Evolutionary conservation across 2,113 vertebrate genomes (phyloP), one percentile per base, ranked within the genome.

Genomic region (Xiphorhynchus elegans): DNA sequence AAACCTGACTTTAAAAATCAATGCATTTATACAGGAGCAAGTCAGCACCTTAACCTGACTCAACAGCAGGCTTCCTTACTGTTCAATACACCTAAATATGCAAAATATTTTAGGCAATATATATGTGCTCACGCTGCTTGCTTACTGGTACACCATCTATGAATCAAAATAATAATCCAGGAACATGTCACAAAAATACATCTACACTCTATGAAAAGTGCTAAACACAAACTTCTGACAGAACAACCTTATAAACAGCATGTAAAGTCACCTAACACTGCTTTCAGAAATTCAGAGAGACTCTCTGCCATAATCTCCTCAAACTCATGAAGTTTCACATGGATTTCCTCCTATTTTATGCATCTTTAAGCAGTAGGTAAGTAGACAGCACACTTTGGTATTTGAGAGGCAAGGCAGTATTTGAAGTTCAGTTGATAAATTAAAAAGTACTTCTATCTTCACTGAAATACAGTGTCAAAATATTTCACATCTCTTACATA

Each of bases 1-100:
- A 95, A 96, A 96, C 8, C 10, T 59, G 50, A 80, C 56, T 96
- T 95, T 56, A 83, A 64, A 97, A 93, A 90, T 69, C 11, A 93
- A 94, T 2, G 3, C 3, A 56, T 76, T 95, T 67, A 58, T 25
- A 68, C 10, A 63, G 66, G 64, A 79, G 49, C 63, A 58, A 85
- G 24, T 53, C 82, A 67, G 64, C 58, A 96, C 17, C 80, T 92
- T 29, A 50, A 50, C 11, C 29, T 78, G 59, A 70, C n/a, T 52
- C 56, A 40, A 35, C 15, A 76, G 28, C 23, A 42, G 29, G 35
- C 25, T 84, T 59, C 55, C 77, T 86, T 21, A 25, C 23, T 84
- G 72, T 64, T 90, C 85, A 62, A 67, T 23, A 50, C 5, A 52
- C 2, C 12, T 25, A 31, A 62, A 47, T 26, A 88, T 24, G 64